These are phyloP conservation scores for Dasysyrphus albostriatus DNA, from an alignment of 2,888 invertebrate species.

Conservation along the genomic window DNA sequence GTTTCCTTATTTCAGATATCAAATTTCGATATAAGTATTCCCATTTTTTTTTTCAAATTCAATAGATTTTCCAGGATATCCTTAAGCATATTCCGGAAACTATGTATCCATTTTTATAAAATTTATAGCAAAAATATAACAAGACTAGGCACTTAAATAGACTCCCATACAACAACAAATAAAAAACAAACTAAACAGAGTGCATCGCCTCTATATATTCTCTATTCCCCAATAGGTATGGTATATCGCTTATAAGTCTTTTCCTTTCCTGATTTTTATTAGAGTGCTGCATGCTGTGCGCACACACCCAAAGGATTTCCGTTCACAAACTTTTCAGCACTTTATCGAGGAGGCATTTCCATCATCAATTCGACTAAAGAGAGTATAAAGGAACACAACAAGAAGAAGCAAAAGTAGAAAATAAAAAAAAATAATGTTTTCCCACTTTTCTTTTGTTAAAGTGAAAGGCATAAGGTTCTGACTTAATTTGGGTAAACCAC, in stretches of 20 bases:
- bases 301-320: conserved; percentile 60
- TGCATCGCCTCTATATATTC: conserved; percentile 49
- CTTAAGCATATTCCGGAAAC: neutral
- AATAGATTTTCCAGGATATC: neutral
- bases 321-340: conserved; percentile 50
- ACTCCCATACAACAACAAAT: conserved; percentile 26
- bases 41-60: neutral
- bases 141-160: conserved; percentile 73
- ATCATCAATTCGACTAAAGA: conserved; percentile 20
- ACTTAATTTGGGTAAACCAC: conserved; percentile 70
- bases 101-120: neutral
- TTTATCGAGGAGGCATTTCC: conserved; percentile 49
- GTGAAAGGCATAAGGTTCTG: conserved; percentile 43
- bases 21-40: no score
- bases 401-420: neutral
- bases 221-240: neutral
- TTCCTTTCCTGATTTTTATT: conserved; percentile 19
- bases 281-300: conserved; percentile 42
- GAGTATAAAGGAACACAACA: neutral
- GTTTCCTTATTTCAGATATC: no score
- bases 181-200: conserved; percentile 44
- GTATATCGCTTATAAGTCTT: conserved; percentile 45
- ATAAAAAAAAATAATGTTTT: conserved; percentile 34
- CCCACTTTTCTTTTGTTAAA: conserved; percentile 43
- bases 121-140: conserved; percentile 52